phyloP scores from a whole-genome alignment of 2,888 invertebrate species.

The Trisateles emortualis region DNA sequence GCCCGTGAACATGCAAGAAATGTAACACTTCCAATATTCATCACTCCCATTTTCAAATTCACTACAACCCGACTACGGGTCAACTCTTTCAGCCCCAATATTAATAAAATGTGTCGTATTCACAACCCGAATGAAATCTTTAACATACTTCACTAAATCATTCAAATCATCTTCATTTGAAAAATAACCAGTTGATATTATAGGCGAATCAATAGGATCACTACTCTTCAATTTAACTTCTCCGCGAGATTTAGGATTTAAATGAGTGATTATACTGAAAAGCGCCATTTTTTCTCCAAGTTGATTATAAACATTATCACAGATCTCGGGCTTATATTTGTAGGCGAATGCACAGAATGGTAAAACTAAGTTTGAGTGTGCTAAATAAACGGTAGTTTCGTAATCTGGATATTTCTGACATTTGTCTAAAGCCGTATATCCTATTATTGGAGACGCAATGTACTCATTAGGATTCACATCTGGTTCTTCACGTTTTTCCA shows the following conservation, averaged over 20 bases:
- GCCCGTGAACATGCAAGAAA: constrained; percentile 27
- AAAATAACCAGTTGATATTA: constrained; percentile 29
- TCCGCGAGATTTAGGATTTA: constrained; percentile 36
- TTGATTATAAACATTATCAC: constrained; percentile 13
- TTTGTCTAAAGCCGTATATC: constrained; percentile 32
- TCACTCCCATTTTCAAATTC: constrained; percentile 19
- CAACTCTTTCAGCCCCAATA: constrained; percentile 24
- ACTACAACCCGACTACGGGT: constrained; percentile 9
- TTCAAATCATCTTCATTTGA: constrained; percentile 26
- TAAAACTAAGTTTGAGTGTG: constrained; percentile 17
- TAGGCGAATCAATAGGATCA: constrained; percentile 26
- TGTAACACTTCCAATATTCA: constrained; percentile 44
- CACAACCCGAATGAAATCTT: constrained; percentile 19
- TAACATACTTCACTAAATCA: constrained; percentile 21
- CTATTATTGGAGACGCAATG: constrained; percentile 9
- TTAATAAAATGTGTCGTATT: constrained; percentile 33
- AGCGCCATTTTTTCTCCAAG: constrained; percentile 15
- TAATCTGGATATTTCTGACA: constrained; percentile 32
- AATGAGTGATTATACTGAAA: constrained; percentile 20
- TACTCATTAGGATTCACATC: constrained; percentile 13
- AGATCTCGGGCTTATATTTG: constrained; percentile 22
- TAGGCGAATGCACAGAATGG: constrained; percentile 22
- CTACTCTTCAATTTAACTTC: constrained; percentile 24
- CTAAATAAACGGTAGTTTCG: constrained; percentile 18
- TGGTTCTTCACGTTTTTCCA: constrained; percentile 15